Evolutionary conservation across 1,140 invertebrate genomes (phyloP).

Genomic region (Steinernema khuongi): DNA sequence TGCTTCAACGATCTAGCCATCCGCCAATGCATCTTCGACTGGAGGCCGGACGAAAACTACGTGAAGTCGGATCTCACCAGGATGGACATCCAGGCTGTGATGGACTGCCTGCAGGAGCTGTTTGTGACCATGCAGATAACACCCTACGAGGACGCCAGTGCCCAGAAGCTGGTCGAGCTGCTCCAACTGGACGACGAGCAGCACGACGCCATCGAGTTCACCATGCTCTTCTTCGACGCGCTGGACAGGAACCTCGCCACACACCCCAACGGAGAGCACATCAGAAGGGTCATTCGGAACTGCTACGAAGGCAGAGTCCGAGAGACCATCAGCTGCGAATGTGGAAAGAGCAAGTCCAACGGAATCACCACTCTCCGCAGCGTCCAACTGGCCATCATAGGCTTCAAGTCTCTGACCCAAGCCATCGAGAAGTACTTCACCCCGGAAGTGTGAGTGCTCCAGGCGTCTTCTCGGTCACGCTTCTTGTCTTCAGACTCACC

Average conservation of each 20-base stretch:
- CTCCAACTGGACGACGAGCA: slow-evolving; percentile 48
- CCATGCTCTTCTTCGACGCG: slow-evolving; percentile 47
- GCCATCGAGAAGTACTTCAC: slow-evolving; percentile 44
- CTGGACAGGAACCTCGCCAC: slow-evolving; percentile 42
- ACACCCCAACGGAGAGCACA: slow-evolving; percentile 47
- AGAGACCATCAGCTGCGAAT: slow-evolving; percentile 36
- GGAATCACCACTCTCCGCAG: slow-evolving; percentile 37
- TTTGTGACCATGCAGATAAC: slow-evolving; percentile 51
- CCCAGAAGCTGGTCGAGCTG: slow-evolving; percentile 40
- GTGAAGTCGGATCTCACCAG: slow-evolving; percentile 35
- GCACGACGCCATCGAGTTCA: slow-evolving; percentile 58
- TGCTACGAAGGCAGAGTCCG: slow-evolving; percentile 34
- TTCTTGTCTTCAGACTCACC: slow-evolving; percentile 27
- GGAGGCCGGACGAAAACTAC: slow-evolving; percentile 34
- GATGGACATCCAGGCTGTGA: slow-evolving; percentile 51
- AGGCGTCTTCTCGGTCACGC: not conserved
- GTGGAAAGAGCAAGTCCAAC: slow-evolving; percentile 27
- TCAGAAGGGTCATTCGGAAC: slow-evolving; percentile 28
- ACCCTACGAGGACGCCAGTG: slow-evolving; percentile 48
- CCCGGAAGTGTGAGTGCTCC: slow-evolving; percentile 39
- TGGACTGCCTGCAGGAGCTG: slow-evolving; percentile 46
- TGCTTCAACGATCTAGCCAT: slow-evolving; percentile 55
- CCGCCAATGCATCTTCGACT: slow-evolving; percentile 52
- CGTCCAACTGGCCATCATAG: slow-evolving; percentile 46
- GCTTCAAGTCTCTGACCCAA: slow-evolving; percentile 33